phyloP scores from a whole-genome alignment of 2,888 invertebrate species.

The Salpingus planirostris region DNA sequence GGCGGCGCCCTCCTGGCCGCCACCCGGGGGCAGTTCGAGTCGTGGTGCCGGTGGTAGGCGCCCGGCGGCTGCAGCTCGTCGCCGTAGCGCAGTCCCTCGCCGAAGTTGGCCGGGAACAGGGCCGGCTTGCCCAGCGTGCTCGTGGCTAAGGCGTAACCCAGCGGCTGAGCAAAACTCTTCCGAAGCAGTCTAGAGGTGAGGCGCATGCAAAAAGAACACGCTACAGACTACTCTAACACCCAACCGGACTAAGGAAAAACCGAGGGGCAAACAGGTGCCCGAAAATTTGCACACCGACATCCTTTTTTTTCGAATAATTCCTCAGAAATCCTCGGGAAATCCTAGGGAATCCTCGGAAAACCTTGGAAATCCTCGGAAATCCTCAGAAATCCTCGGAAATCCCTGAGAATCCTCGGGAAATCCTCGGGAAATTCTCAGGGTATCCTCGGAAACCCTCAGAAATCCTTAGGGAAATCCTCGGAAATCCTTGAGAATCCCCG shows the following conservation, averaged over 20 bases:
- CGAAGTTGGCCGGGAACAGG: conserved; percentile 40
- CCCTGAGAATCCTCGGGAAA: too few relatives aligned
- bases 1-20: conserved; percentile 16
- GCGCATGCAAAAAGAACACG: conserved; percentile 1
- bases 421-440: too few relatives aligned
- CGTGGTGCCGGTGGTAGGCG: conserved; percentile 28
- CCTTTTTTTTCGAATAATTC: too few relatives aligned
- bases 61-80: conserved; percentile 30
- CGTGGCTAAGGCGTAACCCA: conserved; percentile 34
- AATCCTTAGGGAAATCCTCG: too few relatives aligned
- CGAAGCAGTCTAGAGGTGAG: conserved; percentile 29
- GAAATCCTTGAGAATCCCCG: too few relatives aligned
- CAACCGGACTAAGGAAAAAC: conserved; percentile 1
- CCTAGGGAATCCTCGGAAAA: too few relatives aligned
- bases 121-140: conserved; percentile 36
- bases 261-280: background rate
- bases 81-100: conserved; percentile 39
- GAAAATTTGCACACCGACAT: too few relatives aligned
- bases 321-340: too few relatives aligned
- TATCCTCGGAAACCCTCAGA: too few relatives aligned
- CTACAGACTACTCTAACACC: background rate
- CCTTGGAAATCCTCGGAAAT: too few relatives aligned
- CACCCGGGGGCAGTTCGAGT: conserved; percentile 29
- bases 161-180: conserved; percentile 31
- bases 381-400: too few relatives aligned